Evolutionary conservation across 2,888 invertebrate species (phyloP).

Genomic region (Theretra japonica): DNA sequence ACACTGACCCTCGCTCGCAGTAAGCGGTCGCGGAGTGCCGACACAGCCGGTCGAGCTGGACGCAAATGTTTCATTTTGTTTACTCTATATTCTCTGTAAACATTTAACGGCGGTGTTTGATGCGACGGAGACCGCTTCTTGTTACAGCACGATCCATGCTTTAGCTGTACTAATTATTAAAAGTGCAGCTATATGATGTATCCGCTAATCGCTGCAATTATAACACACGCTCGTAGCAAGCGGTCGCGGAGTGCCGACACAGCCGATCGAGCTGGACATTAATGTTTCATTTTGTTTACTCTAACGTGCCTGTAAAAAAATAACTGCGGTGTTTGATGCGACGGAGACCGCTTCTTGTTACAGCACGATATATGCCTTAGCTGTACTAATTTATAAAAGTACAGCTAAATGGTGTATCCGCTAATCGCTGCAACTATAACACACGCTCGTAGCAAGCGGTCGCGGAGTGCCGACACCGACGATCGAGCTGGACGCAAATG

Average conservation of each 20-base stretch:
- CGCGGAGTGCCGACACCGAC: slow-evolving; percentile 17
- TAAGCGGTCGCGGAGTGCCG: slow-evolving; percentile 14
- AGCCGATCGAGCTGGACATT: slow-evolving; percentile 8
- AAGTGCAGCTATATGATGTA: background rate
- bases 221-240: background rate
- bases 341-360: background rate
- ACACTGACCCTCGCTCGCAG: background rate
- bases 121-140: background rate
- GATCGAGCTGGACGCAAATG: slow-evolving; percentile 12
- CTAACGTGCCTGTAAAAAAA: slow-evolving; percentile 24
- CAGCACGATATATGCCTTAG: too few relatives aligned
- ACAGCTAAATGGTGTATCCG: background rate
- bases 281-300: slow-evolving; percentile 24
- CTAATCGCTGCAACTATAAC: background rate
- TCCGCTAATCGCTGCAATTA: background rate
- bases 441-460: background rate
- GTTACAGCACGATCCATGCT: background rate
- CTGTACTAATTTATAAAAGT: background rate
- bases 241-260: slow-evolving; percentile 15
- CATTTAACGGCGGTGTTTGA: slow-evolving; percentile 24
- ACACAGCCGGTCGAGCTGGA: slow-evolving; percentile 6
- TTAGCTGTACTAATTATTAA: background rate
- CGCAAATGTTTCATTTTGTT: slow-evolving; percentile 21
- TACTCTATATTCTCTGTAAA: slow-evolving; percentile 25
- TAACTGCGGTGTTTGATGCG: slow-evolving; percentile 19